phyloP scores from a whole-genome alignment of 2,113 vertebrate species.

The Heteronetta atricapilla region DNA sequence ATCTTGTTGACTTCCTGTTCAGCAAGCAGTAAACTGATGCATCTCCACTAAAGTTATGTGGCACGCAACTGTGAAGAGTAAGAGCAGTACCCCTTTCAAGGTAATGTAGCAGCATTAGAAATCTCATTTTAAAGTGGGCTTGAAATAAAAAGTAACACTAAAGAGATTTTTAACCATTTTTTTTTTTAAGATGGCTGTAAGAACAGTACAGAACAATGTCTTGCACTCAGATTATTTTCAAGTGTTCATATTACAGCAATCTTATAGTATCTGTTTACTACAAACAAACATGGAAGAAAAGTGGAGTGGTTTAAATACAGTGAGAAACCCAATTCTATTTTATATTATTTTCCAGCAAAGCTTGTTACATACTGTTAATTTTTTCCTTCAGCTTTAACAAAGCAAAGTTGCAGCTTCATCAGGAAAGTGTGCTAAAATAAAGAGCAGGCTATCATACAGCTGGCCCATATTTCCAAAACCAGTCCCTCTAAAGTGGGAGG shows the following conservation, averaged over 20 bases:
- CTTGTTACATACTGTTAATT: background rate
- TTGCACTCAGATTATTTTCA: background rate
- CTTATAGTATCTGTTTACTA: background rate
- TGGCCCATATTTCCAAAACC: fast-evolving
- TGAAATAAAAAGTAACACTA: slow-evolving; percentile 5
- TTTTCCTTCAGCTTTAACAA: background rate
- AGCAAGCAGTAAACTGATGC: background rate
- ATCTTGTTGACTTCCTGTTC: background rate
- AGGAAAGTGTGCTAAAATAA: background rate
- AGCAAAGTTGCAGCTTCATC: background rate
- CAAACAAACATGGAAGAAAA: background rate
- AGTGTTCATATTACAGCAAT: background rate
- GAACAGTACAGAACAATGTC: background rate
- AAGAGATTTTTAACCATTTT: background rate
- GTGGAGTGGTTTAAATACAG: background rate
- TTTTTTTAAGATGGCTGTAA: background rate
- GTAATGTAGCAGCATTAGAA: fast-evolving
- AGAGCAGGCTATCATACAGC: background rate
- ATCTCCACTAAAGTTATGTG: background rate
- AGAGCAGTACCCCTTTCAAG: background rate
- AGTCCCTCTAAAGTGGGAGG: background rate
- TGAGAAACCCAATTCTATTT: too few relatives aligned
- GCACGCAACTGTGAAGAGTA: fast-evolving
- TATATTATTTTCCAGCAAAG: background rate
- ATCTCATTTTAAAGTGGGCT: background rate